phyloP scores from a whole-genome alignment of 2,113 vertebrate genomes.

The Falco punctatus region DNA sequence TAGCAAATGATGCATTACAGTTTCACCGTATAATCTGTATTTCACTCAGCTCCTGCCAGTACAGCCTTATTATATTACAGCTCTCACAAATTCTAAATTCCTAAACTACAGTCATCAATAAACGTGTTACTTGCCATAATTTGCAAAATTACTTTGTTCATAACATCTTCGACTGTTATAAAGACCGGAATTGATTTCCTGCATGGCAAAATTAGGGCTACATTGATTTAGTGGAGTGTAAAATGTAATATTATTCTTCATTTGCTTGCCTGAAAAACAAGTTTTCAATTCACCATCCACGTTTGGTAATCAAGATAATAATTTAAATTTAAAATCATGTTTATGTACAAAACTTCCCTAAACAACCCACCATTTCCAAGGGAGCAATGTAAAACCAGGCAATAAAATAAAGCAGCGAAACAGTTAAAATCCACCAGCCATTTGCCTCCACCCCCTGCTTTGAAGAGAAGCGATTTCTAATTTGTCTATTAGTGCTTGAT shows the following conservation, averaged over 20 bases:
- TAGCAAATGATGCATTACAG: conserved; percentile 84
- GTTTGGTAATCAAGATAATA: conserved; percentile 68
- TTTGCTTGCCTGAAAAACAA: conserved; percentile 77
- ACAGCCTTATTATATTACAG: conserved; percentile 73
- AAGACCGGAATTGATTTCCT: conserved; percentile 82
- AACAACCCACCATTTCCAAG: background rate
- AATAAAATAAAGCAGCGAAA: conserved; percentile 3
- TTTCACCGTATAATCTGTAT: conserved; percentile 79
- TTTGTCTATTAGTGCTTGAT: conserved; percentile 69
- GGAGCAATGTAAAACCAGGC: background rate
- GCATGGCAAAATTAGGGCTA: conserved; percentile 76
- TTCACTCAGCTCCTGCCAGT: conserved; percentile 72
- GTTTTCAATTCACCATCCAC: conserved; percentile 68
- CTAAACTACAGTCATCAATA: conserved; percentile 82
- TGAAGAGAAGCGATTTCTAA: conserved; percentile 60
- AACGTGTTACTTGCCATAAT: conserved; percentile 81
- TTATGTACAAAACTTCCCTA: conserved; percentile 22
- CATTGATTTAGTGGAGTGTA: conserved; percentile 80
- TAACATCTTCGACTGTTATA: conserved; percentile 81
- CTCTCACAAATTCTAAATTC: conserved; percentile 76
- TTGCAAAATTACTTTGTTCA: conserved; percentile 84
- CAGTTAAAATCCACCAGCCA: conserved; percentile 67
- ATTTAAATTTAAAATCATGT: conserved; percentile 66
- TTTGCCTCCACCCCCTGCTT: conserved; percentile 58
- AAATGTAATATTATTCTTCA: conserved; percentile 81